Evolutionary conservation across 2,888 invertebrate genomes (phyloP).

Genomic region (Apodemia mormo): DNA sequence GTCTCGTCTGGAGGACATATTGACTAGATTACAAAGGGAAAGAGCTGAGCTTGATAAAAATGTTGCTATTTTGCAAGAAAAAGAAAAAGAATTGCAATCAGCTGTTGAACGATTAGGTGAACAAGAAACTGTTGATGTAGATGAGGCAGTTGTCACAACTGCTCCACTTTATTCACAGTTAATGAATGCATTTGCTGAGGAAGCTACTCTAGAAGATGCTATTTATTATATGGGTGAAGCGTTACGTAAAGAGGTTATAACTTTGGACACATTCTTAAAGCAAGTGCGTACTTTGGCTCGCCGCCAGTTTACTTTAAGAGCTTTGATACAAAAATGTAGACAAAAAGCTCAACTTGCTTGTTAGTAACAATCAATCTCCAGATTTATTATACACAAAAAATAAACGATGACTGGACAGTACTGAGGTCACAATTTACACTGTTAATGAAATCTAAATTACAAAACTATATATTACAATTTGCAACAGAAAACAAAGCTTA

Average conservation of each 20-base stretch:
- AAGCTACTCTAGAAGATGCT: slow-evolving; percentile 98
- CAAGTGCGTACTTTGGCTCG: slow-evolving; percentile 97
- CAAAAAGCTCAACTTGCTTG: slow-evolving; percentile 94
- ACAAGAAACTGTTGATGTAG: slow-evolving; percentile 93
- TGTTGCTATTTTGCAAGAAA: slow-evolving; percentile 90
- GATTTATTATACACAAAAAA: neutral
- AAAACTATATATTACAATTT: neutral
- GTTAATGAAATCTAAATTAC: neutral
- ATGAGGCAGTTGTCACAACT: slow-evolving; percentile 97
- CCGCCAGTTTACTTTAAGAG: slow-evolving; percentile 97
- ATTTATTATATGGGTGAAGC: slow-evolving; percentile 99
- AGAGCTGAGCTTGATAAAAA: slow-evolving; percentile 92
- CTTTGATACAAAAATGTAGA: slow-evolving; percentile 97
- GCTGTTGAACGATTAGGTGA: slow-evolving; percentile 89
- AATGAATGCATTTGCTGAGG: slow-evolving; percentile 96
- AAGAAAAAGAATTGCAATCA: slow-evolving; percentile 92
- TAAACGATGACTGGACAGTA: neutral
- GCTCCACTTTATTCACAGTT: slow-evolving; percentile 98
- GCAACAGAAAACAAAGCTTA: too few species aligned
- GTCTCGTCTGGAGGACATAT: slow-evolving; percentile 89
- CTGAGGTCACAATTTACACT: neutral
- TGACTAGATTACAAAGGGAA: slow-evolving; percentile 88
- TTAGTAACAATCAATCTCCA: slow-evolving; percentile 54
- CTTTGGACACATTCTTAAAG: slow-evolving; percentile 97
- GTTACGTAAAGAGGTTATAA: slow-evolving; percentile 94